Conservation (phyloP, 2,113 vertebrate genomes). For the Athene noctua region DNA sequence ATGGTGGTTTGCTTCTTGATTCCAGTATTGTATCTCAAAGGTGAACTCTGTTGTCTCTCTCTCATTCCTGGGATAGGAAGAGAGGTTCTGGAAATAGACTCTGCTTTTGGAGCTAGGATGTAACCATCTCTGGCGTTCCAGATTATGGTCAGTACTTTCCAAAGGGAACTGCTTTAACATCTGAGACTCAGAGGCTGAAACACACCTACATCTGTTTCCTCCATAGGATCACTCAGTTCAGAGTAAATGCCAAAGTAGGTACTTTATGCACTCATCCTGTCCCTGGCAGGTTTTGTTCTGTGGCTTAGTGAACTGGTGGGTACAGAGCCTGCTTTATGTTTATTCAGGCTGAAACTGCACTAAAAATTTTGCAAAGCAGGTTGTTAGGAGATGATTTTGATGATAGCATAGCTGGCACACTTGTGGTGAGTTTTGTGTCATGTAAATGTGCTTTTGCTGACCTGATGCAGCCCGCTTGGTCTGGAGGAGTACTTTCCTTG, state of each 20-base stretch:
- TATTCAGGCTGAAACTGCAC: background rate
- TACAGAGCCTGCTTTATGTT: background rate
- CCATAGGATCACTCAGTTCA: background rate
- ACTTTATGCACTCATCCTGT: background rate
- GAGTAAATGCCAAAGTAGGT: background rate
- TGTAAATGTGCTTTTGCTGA: background rate
- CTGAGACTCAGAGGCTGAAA: background rate
- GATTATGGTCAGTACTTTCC: background rate
- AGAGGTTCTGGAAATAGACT: background rate
- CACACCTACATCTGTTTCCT: background rate
- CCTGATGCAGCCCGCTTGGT: background rate
- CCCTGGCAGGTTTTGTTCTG: background rate
- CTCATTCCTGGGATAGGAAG: background rate
- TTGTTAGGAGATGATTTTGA: background rate
- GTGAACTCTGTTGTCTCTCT: background rate
- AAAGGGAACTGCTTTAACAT: background rate
- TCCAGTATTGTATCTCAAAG: background rate
- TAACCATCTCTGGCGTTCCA: background rate
- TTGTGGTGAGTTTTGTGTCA: background rate
- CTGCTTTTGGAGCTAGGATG: background rate
- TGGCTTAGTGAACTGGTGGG: background rate
- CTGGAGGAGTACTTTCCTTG: background rate
- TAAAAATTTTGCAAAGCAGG: background rate
- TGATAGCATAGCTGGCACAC: background rate
- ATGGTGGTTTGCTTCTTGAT: background rate